A percentile compares a stretch with the other conserved stretches of the same genome.
phyloP scores from a whole-genome alignment of 2,797 vertebrate genomes.

The Luscinia megarhynchos region DNA sequence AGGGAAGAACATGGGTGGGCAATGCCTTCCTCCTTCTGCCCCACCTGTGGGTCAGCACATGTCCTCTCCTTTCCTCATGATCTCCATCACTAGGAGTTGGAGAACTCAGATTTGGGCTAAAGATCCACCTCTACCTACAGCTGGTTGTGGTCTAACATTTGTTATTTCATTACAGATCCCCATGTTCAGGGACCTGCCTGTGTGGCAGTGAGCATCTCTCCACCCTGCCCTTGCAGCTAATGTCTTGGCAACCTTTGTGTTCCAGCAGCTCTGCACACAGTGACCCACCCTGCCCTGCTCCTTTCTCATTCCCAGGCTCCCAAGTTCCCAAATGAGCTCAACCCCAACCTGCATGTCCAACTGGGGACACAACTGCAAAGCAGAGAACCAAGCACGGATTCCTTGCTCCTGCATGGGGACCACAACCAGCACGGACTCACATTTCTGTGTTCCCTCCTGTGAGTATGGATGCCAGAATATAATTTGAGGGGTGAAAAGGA shows the following conservation, averaged over 20 bases:
- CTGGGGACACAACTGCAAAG: not conserved
- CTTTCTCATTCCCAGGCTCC: not conserved
- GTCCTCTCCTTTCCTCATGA: not conserved
- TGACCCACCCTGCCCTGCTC: not conserved
- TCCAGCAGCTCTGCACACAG: not conserved
- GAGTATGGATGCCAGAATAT: not conserved
- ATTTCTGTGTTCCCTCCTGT: fast-evolving
- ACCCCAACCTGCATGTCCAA: not conserved
- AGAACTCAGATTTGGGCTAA: not conserved
- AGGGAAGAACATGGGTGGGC: not conserved
- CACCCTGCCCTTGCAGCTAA: not conserved
- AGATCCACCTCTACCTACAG: not conserved
- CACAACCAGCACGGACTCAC: fast-evolving
- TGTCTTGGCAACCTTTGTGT: not conserved
- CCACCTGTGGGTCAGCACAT: fast-evolving
- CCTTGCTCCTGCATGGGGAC: not conserved
- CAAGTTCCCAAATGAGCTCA: not conserved
- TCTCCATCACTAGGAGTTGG: not conserved
- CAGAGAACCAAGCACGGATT: not conserved
- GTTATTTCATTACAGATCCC: not conserved
- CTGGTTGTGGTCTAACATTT: not conserved
- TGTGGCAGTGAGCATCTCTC: not conserved
- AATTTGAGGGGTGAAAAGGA: not conserved
- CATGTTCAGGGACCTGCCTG: not conserved
- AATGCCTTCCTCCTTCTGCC: not conserved